phyloP scores from a whole-genome alignment of 2,797 vertebrate genomes.

The Xiphorhynchus erythropygius region DNA sequence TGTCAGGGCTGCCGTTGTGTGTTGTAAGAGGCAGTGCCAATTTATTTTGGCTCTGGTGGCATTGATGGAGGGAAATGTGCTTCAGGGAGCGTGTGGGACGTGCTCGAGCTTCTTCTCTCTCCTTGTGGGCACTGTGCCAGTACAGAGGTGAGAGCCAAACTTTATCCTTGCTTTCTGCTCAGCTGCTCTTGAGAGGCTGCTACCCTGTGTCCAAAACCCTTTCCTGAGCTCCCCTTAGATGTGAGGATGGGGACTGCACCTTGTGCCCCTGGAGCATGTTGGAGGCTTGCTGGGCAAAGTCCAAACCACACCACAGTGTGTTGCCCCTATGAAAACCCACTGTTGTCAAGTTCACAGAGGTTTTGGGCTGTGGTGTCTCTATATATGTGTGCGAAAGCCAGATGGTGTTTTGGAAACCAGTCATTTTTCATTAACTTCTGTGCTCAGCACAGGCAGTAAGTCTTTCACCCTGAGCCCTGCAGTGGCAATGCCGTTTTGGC shows the following conservation, averaged over 20 bases:
- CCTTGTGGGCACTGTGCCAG: conserved; percentile 10
- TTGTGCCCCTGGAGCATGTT: background rate
- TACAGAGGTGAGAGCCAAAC: conserved; percentile 57
- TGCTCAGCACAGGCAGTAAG: background rate
- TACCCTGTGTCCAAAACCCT: background rate
- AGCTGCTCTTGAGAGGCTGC: background rate
- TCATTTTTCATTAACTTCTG: conserved; percentile 9
- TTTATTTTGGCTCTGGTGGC: conserved; percentile 38
- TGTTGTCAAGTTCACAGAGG: background rate
- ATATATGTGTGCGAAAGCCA: background rate
- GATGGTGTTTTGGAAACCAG: background rate
- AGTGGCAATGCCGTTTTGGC: background rate
- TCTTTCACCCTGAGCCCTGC: background rate
- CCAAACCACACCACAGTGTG: background rate
- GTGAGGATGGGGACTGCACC: background rate
- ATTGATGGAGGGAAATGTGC: background rate
- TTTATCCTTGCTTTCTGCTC: conserved; percentile 22
- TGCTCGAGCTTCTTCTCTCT: conserved; percentile 22
- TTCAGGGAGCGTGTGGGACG: conserved; percentile 53
- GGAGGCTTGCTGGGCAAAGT: background rate
- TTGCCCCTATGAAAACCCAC: background rate
- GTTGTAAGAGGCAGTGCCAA: conserved; percentile 18
- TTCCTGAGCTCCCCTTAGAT: background rate
- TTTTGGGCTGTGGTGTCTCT: background rate
- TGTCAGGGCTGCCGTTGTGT: background rate